A percentile compares a stretch with the other conserved stretches of the same genome.
These are phyloP conservation scores for Chiloscyllium punctatum DNA, from an alignment of 2,797 vertebrate genomes.

Conservation along the genomic window DNA sequence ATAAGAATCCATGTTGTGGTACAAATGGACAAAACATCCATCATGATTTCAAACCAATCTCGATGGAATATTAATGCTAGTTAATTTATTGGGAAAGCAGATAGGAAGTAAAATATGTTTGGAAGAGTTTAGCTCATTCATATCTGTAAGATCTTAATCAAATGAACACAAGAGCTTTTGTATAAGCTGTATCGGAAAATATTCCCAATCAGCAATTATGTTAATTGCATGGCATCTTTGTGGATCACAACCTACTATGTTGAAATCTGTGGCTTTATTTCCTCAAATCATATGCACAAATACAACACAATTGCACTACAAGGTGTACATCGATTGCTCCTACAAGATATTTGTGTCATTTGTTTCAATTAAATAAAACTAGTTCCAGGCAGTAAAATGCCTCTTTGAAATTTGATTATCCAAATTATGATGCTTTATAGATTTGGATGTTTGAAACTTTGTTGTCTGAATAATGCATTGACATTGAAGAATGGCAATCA, in stretches of 20 bases:
- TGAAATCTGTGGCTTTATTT: not conserved
- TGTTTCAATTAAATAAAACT: conserved; percentile 7
- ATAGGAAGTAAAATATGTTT: not conserved
- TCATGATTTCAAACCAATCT: not conserved
- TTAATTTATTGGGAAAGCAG: not conserved
- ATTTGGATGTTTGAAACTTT: not conserved
- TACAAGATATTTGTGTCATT: not conserved
- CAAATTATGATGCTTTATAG: not conserved
- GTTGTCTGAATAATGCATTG: not conserved
- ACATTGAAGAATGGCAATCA: not conserved
- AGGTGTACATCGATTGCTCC: not conserved
- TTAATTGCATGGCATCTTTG: not conserved
- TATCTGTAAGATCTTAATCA: not conserved
- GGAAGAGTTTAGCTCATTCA: no score
- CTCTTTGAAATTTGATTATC: not conserved
- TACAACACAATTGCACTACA: not conserved
- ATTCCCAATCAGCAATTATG: not conserved
- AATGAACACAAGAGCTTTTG: not conserved
- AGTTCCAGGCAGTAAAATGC: not conserved
- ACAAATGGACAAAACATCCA: not conserved
- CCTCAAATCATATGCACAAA: not conserved
- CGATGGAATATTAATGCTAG: not conserved
- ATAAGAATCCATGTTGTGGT: not conserved
- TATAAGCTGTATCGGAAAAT: not conserved
- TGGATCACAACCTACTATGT: no score